These are phyloP conservation scores for Homarus americanus DNA, from an alignment of 1,140 invertebrate species.

Conservation along the genomic window DNA sequence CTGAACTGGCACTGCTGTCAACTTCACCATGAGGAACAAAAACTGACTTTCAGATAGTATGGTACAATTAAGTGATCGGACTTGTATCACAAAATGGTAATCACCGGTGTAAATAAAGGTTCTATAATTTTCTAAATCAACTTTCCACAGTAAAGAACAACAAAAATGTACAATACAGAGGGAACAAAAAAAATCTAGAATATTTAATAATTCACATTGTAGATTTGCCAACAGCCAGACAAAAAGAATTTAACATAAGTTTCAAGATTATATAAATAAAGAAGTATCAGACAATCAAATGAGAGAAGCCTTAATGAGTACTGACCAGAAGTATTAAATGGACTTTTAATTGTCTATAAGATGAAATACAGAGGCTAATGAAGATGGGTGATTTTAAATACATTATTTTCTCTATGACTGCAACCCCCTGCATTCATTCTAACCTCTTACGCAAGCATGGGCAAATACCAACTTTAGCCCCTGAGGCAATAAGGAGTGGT, in stretches of 20 bases:
- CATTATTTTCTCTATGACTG: background rate
- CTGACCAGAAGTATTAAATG: constrained; percentile 22
- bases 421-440: background rate
- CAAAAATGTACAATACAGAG: background rate
- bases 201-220: background rate
- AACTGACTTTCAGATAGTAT: background rate
- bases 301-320: constrained; percentile 21
- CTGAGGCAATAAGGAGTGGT: background rate
- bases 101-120: background rate
- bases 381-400: background rate
- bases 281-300: constrained; percentile 12
- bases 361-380: background rate
- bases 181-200: background rate
- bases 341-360: background rate
- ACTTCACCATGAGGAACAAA: constrained; percentile 61
- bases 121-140: background rate
- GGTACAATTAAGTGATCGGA: background rate
- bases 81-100: background rate
- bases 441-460: background rate
- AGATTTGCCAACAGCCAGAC: background rate
- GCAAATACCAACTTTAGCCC: constrained; percentile 13
- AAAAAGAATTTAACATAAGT: background rate
- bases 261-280: background rate
- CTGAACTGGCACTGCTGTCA: constrained; percentile 57
- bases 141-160: background rate